Conservation (phyloP, 2,797 vertebrate genomes). For the Chiroxiphia lanceolata region DNA sequence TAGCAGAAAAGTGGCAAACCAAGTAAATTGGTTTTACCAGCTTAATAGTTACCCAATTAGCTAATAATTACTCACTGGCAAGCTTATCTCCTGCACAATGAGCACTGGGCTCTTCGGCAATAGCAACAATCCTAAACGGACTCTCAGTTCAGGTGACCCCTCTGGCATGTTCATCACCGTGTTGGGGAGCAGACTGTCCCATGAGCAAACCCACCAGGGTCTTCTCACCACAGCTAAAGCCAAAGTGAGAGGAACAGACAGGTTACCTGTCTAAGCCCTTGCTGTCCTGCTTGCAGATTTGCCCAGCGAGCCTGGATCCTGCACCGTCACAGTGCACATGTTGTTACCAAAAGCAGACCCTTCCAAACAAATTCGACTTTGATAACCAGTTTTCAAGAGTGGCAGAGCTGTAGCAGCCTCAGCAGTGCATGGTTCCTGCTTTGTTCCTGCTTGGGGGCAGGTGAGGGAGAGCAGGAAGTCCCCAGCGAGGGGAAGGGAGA, state of each 20-base stretch:
- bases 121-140: not conserved
- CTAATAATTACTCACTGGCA: not conserved
- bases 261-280: not conserved
- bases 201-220: fast-evolving
- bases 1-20: not conserved
- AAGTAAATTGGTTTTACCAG: not conserved
- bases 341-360: not conserved
- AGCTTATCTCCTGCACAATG: not conserved
- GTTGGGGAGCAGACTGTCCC: too few species aligned
- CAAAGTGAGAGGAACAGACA: not conserved
- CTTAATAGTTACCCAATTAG: not conserved
- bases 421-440: fast-evolving
- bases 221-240: not conserved
- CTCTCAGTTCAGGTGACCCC: not conserved
- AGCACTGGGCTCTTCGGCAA: not conserved
- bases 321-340: fast-evolving
- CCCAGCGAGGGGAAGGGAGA: not conserved
- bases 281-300: not conserved
- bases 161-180: fast-evolving
- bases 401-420: not conserved
- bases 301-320: fast-evolving
- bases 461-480: fast-evolving
- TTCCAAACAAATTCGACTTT: not conserved
- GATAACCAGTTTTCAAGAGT: not conserved
- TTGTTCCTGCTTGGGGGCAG: fast-evolving